Evolutionary conservation across 2,797 vertebrate genomes (phyloP).

Genomic region (Sebastes steindachneri): DNA sequence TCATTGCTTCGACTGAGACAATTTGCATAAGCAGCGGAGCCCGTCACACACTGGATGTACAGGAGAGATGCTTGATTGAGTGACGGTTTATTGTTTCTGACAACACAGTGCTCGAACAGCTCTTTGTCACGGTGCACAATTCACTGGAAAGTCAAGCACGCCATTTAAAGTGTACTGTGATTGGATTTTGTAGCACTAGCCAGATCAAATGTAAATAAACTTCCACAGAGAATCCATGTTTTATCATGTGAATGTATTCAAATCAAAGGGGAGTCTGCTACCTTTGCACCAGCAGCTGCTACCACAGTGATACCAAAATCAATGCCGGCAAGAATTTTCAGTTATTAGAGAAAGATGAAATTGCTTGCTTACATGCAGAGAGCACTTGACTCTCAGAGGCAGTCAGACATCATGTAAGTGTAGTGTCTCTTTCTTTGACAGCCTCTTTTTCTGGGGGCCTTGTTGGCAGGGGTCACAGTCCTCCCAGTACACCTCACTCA

Average conservation of each 20-base stretch:
- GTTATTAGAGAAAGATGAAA: slow-evolving; percentile 45
- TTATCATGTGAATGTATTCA: slow-evolving; percentile 5
- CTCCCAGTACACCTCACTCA: slow-evolving; percentile 48
- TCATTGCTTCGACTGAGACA: slow-evolving; percentile 16
- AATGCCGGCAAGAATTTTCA: slow-evolving; percentile 23
- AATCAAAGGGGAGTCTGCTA: slow-evolving; percentile 13
- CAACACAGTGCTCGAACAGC: slow-evolving; percentile 6
- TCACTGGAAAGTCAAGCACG: background rate
- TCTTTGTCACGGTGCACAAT: slow-evolving; percentile 5
- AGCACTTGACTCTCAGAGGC: slow-evolving; percentile 36
- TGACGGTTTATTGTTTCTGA: slow-evolving; percentile 38
- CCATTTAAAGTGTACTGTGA: background rate
- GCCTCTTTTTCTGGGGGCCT: slow-evolving; percentile 40
- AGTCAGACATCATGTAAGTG: slow-evolving; percentile 52
- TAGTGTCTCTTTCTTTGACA: slow-evolving; percentile 53
- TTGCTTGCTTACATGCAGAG: slow-evolving; percentile 32
- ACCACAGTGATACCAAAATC: slow-evolving; percentile 21
- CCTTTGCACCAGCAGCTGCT: slow-evolving; percentile 20
- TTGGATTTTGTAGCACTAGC: background rate
- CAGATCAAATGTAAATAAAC: background rate
- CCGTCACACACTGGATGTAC: background rate
- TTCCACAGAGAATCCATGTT: background rate
- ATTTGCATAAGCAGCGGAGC: slow-evolving; percentile 13
- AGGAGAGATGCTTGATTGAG: slow-evolving; percentile 13
- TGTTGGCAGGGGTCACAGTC: slow-evolving; percentile 57